Evolutionary conservation across 2,888 invertebrate genomes (phyloP), one percentile per base, ranked within the genome.

Genomic region (Deilephila elpenor): DNA sequence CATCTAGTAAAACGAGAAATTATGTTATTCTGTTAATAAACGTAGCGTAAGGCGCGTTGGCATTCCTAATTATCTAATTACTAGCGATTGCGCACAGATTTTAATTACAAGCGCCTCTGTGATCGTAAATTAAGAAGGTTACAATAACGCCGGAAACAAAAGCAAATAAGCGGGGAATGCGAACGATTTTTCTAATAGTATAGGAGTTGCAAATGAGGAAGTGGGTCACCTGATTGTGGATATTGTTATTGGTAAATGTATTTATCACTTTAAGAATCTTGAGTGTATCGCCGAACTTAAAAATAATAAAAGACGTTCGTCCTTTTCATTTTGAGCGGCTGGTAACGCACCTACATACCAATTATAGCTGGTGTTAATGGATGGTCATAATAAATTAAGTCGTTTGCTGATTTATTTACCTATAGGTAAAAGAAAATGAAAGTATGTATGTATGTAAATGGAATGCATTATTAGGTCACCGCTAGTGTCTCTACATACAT

Each of bases 41-140:
- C 29, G 60, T 29, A 29, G 70, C 34, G 61, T 61, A 67, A 71
- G 70, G 29, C 74, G 73, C 75, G 73, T 78, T 77, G 78, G 76
- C 76, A 73, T 71, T 74, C 51, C 74, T 82, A 78, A 80, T 82
- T 80, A 79, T 74, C 74, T 81, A 80, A 82, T 82, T 81, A 78
- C 74, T 61, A 71, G 73, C 75, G 76, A 78, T 79, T 80, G 79
- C 75, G 78, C 74, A 73, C 71, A 74, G 71, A 67, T 76, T 74
- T 76, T 80, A 78, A 82, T 81, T 81, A 81, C 72, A 73, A 73
- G 76, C 72, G 75, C 72, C 71, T 71, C 74, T 67, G 70, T 73
- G 73, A 37, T 25, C 37, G 73, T 76, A 70, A 78, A 80, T 80
- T 81, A 78, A 78, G 80, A 79, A 79, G 64, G 62, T 75, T 51